phyloP scores from a whole-genome alignment of 2,888 invertebrate genomes.

The Plagiodera versicolora region DNA sequence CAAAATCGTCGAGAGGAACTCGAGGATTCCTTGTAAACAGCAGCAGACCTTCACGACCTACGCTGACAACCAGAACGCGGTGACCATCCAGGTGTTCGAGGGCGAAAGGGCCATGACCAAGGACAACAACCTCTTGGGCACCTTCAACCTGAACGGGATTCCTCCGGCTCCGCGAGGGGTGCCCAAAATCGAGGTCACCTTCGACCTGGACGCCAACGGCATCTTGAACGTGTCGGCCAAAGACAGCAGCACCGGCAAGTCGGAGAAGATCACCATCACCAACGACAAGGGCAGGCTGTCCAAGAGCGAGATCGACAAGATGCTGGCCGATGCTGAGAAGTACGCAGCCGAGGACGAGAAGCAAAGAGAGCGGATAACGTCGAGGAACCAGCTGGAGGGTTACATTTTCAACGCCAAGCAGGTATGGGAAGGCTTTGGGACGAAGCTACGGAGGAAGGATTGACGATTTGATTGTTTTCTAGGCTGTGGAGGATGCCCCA shows the following conservation, averaged over 20 bases:
- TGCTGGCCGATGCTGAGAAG: conserved; percentile 79
- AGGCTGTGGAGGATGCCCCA: conserved; percentile 67
- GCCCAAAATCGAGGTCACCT: conserved; percentile 77
- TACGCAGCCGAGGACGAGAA: conserved; percentile 76
- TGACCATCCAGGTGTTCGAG: conserved; percentile 84
- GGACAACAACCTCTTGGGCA: conserved; percentile 82
- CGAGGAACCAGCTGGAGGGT: conserved; percentile 76
- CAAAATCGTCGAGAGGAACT: conserved; percentile 80
- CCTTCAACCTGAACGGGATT: conserved; percentile 79
- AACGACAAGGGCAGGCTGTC: conserved; percentile 84
- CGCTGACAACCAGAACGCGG: conserved; percentile 88
- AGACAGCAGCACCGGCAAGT: conserved; percentile 78
- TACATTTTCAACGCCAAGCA: conserved; percentile 74
- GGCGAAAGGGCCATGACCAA: conserved; percentile 89
- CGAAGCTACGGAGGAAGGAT: too few species aligned
- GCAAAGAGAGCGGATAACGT: conserved; percentile 66
- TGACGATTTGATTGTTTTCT: too few species aligned
- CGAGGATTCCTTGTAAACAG: conserved; percentile 78
- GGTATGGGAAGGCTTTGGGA: too few species aligned
- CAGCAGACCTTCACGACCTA: conserved; percentile 86
- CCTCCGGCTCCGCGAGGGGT: conserved; percentile 83
- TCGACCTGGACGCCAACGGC: conserved; percentile 88
- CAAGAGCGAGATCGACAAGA: conserved; percentile 85
- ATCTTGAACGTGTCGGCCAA: conserved; percentile 79
- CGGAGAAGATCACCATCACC: conserved; percentile 81